phyloP scores from a whole-genome alignment of 2,113 vertebrate species.

The Tricholaema leucomelas region DNA sequence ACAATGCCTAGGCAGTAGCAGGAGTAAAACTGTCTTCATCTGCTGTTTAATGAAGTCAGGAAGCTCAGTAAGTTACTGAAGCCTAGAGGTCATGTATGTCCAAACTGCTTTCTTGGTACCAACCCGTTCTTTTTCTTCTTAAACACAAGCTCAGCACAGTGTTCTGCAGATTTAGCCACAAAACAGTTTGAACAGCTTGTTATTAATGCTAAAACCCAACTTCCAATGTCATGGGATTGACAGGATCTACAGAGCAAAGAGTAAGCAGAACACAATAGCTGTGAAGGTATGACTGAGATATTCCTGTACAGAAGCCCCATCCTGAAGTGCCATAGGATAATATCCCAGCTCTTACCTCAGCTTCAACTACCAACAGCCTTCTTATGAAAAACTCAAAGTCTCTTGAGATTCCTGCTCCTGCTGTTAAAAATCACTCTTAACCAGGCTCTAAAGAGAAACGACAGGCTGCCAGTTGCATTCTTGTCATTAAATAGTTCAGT shows the following conservation, averaged over 20 bases:
- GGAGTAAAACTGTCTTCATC: neutral
- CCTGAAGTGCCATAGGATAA: neutral
- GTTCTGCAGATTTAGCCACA: neutral
- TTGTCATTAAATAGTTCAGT: conserved; percentile 12
- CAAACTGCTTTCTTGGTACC: neutral
- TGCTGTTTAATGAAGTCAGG: neutral
- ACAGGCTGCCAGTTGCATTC: neutral
- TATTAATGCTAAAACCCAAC: neutral
- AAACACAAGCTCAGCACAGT: neutral
- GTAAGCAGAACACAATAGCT: neutral
- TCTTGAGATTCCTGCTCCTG: neutral
- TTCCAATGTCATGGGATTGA: neutral
- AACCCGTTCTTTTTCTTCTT: neutral
- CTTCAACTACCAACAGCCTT: neutral
- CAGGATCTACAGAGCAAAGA: neutral
- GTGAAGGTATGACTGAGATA: neutral
- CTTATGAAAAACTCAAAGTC: neutral
- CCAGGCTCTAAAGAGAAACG: conserved; percentile 5
- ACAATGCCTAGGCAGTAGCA: neutral
- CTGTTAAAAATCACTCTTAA: conserved; percentile 11
- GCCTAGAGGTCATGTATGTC: neutral
- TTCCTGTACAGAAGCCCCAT: neutral
- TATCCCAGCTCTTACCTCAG: neutral
- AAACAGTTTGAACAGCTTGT: neutral
- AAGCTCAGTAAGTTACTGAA: neutral